Percentiles rank a stretch among this genome's conserved stretches.
These are phyloP conservation scores for Anolis carolinensis DNA, from an alignment of 2,113 vertebrate species.

Conservation along the genomic window DNA sequence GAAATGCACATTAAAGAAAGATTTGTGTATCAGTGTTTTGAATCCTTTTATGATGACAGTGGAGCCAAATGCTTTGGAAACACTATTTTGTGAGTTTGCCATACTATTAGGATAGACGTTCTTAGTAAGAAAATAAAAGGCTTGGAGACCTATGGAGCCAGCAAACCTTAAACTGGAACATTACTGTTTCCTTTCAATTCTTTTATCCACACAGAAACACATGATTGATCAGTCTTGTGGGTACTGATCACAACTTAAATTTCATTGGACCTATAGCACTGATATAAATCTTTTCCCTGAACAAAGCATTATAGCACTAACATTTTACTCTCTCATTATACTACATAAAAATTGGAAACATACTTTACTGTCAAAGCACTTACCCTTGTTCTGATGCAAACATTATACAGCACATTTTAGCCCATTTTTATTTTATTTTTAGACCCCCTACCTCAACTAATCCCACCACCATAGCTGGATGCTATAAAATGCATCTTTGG, in stretches of 20 bases:
- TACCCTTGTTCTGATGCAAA: constrained; percentile 32
- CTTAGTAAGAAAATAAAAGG: constrained; percentile 51
- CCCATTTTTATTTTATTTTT: constrained; percentile 21
- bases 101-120: constrained; percentile 42
- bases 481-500: constrained; percentile 16
- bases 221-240: constrained; percentile 11
- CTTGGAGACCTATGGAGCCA: neutral
- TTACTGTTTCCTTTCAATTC: constrained; percentile 42
- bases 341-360: constrained; percentile 48
- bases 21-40: constrained; percentile 13
- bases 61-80: constrained; percentile 22
- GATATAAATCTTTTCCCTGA: constrained; percentile 39
- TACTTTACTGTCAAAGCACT: constrained; percentile 41
- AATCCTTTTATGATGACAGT: constrained; percentile 10
- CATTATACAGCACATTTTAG: constrained; percentile 25
- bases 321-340: constrained; percentile 49
- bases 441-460: neutral
- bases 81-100: constrained; percentile 33
- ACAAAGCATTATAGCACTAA: constrained; percentile 4
- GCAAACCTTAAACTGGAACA: constrained; percentile 43
- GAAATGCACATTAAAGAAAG: neutral
- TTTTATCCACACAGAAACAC: constrained; percentile 45
- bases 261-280: constrained; percentile 39
- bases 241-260: constrained; percentile 51
- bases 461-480: neutral